A percentile compares a stretch with the other conserved stretches of the same genome.
phyloP scores from a whole-genome alignment of 2,113 vertebrate genomes.

The Haliaeetus leucogaster region DNA sequence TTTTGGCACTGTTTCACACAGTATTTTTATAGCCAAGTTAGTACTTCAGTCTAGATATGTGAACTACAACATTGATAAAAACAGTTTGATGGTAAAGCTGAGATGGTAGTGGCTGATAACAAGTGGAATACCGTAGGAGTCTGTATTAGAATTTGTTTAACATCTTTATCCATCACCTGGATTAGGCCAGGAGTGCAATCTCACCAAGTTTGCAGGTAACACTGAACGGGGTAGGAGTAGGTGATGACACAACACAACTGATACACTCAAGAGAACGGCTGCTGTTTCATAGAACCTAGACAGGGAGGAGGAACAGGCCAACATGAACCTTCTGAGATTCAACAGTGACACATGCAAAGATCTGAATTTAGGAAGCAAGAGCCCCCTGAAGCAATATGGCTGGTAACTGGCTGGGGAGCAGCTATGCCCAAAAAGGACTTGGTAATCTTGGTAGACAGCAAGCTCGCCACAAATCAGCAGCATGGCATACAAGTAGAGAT shows the following conservation, averaged over 20 bases:
- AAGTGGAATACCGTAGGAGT: not conserved
- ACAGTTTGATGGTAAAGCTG: not conserved
- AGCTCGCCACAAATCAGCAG: not conserved
- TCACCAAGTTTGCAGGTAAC: not conserved
- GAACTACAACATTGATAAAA: not conserved
- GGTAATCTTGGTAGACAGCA: not conserved
- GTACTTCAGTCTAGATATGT: not conserved
- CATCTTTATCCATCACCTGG: not conserved
- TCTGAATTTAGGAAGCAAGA: not conserved
- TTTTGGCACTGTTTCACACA: not conserved
- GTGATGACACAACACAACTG: not conserved
- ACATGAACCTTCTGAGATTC: not conserved
- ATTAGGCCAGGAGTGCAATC: not conserved
- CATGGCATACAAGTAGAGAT: not conserved
- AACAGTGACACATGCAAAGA: not conserved
- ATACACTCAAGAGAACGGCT: not conserved
- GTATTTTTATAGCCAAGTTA: not conserved
- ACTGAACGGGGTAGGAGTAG: rapidly evolving
- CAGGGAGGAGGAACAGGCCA: not conserved
- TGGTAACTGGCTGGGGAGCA: not conserved
- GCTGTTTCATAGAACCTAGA: not conserved
- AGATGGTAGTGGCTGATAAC: not conserved
- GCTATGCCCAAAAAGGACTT: not conserved
- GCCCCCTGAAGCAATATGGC: rapidly evolving
- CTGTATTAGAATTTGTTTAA: not conserved